phyloP scores from a whole-genome alignment of 2,113 vertebrate species.

The Atrichornis clamosus region DNA sequence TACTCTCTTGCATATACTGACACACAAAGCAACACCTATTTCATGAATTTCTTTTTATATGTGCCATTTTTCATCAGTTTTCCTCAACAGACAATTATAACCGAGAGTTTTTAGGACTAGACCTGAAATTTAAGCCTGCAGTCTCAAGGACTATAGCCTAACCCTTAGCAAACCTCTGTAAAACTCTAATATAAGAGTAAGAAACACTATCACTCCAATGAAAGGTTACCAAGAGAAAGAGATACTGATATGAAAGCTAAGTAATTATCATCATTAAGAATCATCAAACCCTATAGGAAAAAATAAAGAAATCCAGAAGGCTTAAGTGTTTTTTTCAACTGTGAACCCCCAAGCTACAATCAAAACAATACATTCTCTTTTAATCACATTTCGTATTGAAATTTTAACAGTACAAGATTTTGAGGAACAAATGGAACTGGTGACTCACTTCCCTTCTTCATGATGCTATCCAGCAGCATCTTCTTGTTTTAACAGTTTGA shows the following conservation, averaged over 20 bases:
- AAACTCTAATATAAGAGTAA: neutral
- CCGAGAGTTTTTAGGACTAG: neutral
- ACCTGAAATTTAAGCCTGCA: neutral
- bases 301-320: neutral
- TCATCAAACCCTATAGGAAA: neutral
- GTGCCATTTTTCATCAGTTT: neutral
- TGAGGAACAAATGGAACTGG: neutral
- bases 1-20: neutral
- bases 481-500: neutral
- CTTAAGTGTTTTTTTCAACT: neutral
- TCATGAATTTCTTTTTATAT: neutral
- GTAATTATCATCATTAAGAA: neutral
- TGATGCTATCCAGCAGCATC: fast-evolving
- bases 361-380: neutral
- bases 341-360: neutral
- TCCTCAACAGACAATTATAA: neutral
- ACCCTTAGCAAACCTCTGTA: neutral
- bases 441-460: neutral
- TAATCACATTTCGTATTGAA: neutral
- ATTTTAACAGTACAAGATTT: neutral
- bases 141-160: neutral
- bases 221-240: neutral
- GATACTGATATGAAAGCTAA: neutral
- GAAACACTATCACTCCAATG: neutral
- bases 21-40: neutral